phyloP scores from a whole-genome alignment of 2,113 vertebrate species.

The Xerus inauris region DNA sequence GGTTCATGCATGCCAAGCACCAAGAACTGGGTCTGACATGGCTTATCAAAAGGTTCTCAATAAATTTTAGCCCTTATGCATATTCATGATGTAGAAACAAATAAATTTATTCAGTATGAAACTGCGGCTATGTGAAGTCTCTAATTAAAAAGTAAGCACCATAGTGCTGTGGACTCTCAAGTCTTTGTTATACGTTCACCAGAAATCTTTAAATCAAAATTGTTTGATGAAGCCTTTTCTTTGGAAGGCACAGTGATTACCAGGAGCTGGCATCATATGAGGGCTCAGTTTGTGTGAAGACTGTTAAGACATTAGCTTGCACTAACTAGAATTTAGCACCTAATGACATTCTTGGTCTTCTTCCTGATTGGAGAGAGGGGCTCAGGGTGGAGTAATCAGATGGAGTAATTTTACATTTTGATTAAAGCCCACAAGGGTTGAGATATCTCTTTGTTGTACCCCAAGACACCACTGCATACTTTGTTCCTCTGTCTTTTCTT shows the following conservation, averaged over 20 bases:
- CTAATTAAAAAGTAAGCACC: constrained; percentile 51
- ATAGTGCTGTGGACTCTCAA: constrained; percentile 42
- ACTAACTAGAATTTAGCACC: neutral
- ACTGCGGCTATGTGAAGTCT: constrained; percentile 36
- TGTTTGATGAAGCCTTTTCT: neutral
- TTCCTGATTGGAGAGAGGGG: neutral
- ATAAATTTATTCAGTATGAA: constrained; percentile 21
- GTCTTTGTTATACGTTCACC: constrained; percentile 41
- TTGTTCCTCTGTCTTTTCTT: neutral
- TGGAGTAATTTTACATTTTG: too few species aligned
- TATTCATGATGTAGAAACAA: neutral
- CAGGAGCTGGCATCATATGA: neutral
- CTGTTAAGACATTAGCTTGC: neutral
- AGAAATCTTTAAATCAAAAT: constrained; percentile 38
- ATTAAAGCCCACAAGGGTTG: neutral
- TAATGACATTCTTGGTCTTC: neutral
- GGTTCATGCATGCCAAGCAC: accelerated
- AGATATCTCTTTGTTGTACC: neutral
- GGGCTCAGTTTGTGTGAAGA: neutral
- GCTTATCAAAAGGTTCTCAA: neutral
- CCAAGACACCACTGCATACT: neutral
- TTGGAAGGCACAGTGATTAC: neutral
- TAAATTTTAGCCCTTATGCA: too few species aligned
- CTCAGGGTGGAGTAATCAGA: neutral
- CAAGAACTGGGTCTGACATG: accelerated